These are phyloP conservation scores for Drosophila arawakana DNA, from an alignment of 1,140 invertebrate genomes.

Conservation along the genomic window DNA sequence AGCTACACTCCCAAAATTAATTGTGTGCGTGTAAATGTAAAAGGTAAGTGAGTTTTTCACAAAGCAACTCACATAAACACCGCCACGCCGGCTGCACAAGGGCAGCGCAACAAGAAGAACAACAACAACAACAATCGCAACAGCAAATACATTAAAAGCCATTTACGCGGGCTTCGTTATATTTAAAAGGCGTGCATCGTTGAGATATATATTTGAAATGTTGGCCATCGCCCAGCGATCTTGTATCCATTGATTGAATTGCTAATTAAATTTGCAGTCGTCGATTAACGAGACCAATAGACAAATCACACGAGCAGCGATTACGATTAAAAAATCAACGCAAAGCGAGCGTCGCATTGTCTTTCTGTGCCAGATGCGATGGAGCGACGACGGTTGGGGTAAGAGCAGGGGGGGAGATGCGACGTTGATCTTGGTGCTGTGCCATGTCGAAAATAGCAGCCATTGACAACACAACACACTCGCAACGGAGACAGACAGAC, in stretches of 20 bases:
- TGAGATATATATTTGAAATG: neutral
- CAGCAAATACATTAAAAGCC: neutral
- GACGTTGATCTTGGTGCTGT: slow-evolving; percentile 76
- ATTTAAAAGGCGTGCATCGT: slow-evolving; percentile 26
- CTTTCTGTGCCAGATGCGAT: neutral
- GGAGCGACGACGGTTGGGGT: neutral
- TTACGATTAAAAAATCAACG: slow-evolving; percentile 6
- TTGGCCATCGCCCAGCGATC: slow-evolving; percentile 55
- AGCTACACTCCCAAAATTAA: slow-evolving; percentile 54
- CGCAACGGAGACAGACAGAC: slow-evolving; percentile 42
- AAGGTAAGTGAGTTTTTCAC: slow-evolving; percentile 52
- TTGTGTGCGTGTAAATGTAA: slow-evolving; percentile 67
- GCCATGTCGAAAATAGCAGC: slow-evolving; percentile 82
- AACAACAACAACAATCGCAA: neutral
- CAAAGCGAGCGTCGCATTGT: slow-evolving; percentile 19
- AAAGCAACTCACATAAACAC: slow-evolving; percentile 1
- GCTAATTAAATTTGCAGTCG: slow-evolving; percentile 14
- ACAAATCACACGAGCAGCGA: slow-evolving; percentile 17
- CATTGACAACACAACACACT: slow-evolving; percentile 61
- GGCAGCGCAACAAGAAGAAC: neutral
- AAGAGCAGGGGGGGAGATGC: slow-evolving; percentile 17
- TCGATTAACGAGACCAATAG: slow-evolving; percentile 37
- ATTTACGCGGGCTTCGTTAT: slow-evolving; percentile 41
- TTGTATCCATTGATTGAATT: slow-evolving; percentile 43
- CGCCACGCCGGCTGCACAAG: slow-evolving; percentile 51